phyloP scores from a whole-genome alignment of 2,797 vertebrate species.

The Sebastes itinus region DNA sequence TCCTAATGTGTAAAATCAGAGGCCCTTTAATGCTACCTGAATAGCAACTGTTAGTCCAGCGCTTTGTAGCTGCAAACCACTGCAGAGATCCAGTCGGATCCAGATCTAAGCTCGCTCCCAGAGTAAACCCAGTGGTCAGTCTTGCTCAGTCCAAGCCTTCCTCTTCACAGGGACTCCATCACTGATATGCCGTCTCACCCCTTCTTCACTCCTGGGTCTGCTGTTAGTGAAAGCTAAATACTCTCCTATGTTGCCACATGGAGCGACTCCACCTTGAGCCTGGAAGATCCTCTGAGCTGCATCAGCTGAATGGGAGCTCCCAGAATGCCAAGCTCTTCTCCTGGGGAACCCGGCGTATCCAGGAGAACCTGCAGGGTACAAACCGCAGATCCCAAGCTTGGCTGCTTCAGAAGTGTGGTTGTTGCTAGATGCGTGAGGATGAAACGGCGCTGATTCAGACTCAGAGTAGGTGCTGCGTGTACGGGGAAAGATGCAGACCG shows the following conservation, averaged over 20 bases:
- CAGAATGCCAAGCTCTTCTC: slow-evolving; percentile 80
- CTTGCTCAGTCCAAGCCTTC: slow-evolving; percentile 78
- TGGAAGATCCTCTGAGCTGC: slow-evolving; percentile 61
- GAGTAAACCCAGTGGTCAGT: background rate
- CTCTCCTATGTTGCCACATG: slow-evolving; percentile 12
- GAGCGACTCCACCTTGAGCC: slow-evolving; percentile 18
- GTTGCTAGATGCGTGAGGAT: background rate
- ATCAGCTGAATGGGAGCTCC: slow-evolving; percentile 81
- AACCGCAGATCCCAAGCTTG: slow-evolving; percentile 1
- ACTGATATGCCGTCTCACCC: slow-evolving; percentile 27
- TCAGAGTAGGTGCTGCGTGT: slow-evolving; percentile 71
- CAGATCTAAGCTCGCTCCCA: background rate
- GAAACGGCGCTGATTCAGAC: slow-evolving; percentile 64
- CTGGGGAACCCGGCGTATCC: slow-evolving; percentile 32
- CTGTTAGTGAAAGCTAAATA: background rate
- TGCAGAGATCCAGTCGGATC: background rate
- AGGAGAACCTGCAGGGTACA: background rate
- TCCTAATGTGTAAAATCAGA: background rate
- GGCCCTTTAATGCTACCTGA: background rate
- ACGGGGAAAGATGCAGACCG: slow-evolving; percentile 12
- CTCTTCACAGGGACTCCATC: slow-evolving; percentile 79
- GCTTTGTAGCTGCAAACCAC: background rate
- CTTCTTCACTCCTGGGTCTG: slow-evolving; percentile 79
- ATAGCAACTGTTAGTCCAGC: background rate
- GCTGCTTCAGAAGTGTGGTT: background rate